Percentiles rank a stretch among this genome's conserved stretches.
These are phyloP conservation scores for Dendropsophus ebraccatus DNA, from an alignment of 2,113 vertebrate genomes.

Conservation along the genomic window DNA sequence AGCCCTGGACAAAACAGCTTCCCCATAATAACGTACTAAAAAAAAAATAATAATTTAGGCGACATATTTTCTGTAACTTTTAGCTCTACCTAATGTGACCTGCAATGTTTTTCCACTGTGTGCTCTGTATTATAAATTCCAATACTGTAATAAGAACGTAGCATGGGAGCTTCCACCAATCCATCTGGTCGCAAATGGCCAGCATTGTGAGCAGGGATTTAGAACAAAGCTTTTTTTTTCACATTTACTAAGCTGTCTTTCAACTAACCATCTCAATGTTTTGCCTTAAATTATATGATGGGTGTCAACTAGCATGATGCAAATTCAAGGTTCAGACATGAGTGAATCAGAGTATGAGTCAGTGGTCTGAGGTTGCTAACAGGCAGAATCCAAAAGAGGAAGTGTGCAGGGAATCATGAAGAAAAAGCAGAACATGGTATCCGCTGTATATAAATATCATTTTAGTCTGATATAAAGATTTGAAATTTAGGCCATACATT, in stretches of 20 bases:
- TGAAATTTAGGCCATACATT: background rate
- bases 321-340: background rate
- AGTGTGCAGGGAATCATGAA: background rate
- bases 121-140: background rate
- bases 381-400: background rate
- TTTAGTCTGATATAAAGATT: too few relatives aligned
- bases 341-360: background rate
- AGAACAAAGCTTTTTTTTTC: background rate
- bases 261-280: background rate
- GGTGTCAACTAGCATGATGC: background rate
- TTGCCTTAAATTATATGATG: background rate
- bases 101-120: background rate
- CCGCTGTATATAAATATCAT: too few relatives aligned
- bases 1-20: too few relatives aligned
- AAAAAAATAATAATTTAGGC: too few relatives aligned
- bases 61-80: too few relatives aligned
- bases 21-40: too few relatives aligned
- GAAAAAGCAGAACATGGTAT: background rate
- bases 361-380: background rate
- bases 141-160: background rate
- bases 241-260: background rate
- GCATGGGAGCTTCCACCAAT: background rate
- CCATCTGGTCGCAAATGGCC: background rate
- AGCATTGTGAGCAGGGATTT: background rate
- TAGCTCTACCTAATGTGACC: background rate